Evolutionary conservation across 1,140 invertebrate species (phyloP).

Genomic region (Lethrus apterus): DNA sequence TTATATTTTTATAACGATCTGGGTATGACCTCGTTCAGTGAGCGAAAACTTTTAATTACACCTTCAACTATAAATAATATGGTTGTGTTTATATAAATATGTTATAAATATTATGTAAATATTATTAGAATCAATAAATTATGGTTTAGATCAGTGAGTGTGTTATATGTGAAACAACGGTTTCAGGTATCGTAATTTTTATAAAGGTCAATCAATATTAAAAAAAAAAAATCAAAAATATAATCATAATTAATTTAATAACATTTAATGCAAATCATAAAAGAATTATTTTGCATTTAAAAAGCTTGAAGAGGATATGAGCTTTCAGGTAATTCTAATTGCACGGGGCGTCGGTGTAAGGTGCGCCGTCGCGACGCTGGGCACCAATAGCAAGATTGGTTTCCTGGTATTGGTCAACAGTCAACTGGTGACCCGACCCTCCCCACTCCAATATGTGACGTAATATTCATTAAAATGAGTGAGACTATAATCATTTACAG

Average conservation of each 20-base stretch:
- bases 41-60: conserved; percentile 4
- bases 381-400: conserved; percentile 28
- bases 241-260: not conserved
- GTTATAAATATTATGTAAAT: conserved; percentile 31
- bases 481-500: no score
- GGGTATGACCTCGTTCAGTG: conserved; percentile 13
- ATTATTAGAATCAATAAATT: conserved; percentile 23
- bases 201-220: not conserved
- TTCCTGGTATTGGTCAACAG: conserved; percentile 29
- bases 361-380: conserved; percentile 33
- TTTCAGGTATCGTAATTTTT: no score
- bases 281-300: not conserved
- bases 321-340: conserved; percentile 1
- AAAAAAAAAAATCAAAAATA: not conserved
- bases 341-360: not conserved
- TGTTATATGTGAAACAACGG: no score
- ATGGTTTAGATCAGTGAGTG: conserved; percentile 21
- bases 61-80: conserved; percentile 7
- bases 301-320: not conserved
- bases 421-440: conserved; percentile 26
- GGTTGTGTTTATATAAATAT: conserved; percentile 32
- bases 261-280: not conserved
- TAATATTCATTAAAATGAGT: conserved; percentile 27
- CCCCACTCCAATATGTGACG: conserved; percentile 20
- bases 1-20: conserved; percentile 30